Evolutionary conservation across 2,113 vertebrate genomes (phyloP).

Genomic region (Aptenodytes forsteri): DNA sequence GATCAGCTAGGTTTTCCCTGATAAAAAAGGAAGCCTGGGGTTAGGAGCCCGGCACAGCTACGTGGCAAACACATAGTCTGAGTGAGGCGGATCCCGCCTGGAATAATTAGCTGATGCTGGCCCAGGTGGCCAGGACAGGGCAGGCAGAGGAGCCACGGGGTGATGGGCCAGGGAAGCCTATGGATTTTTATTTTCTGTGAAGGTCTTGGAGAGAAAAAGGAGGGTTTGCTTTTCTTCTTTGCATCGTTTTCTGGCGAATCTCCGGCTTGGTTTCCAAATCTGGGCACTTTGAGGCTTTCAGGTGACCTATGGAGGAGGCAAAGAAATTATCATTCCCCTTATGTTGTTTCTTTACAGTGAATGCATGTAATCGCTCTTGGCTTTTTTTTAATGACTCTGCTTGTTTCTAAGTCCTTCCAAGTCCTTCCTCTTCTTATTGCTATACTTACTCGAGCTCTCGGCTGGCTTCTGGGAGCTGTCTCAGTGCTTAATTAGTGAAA

Average conservation of each 20-base stretch:
- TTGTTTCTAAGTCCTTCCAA: background rate
- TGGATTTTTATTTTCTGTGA: background rate
- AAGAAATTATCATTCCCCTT: background rate
- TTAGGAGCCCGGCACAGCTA: background rate
- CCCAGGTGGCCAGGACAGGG: background rate
- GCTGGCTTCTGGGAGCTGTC: background rate
- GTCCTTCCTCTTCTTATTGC: background rate
- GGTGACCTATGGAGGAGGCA: background rate
- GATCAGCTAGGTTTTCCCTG: background rate
- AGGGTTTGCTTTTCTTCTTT: background rate
- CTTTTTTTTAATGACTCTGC: background rate
- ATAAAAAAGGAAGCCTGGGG: background rate
- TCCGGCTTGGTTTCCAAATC: background rate
- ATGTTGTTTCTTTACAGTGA: background rate
- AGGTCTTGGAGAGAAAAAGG: background rate
- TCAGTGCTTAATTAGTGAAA: background rate
- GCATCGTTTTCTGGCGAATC: background rate
- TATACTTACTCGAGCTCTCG: background rate
- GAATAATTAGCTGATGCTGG: background rate
- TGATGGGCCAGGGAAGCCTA: background rate
- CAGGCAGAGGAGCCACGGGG: background rate
- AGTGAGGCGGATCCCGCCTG: background rate
- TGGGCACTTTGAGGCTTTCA: background rate
- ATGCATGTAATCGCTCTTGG: background rate
- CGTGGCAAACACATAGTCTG: fast-evolving